These are phyloP conservation scores for Phalacrocorax aristotelis DNA, from an alignment of 2,113 vertebrate species.

Conservation along the genomic window DNA sequence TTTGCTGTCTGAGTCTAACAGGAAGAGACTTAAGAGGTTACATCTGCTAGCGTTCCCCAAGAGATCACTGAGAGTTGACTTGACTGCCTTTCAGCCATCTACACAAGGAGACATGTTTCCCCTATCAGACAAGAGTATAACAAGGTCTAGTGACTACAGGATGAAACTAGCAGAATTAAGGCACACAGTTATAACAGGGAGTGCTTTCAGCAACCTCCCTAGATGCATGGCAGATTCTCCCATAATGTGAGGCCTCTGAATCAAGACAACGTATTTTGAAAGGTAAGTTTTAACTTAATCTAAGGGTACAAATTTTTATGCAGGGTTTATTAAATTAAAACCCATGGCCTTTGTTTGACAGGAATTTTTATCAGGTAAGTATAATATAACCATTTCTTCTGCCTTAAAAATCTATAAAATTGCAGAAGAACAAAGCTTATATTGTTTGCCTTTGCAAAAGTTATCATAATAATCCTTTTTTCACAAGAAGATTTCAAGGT, in stretches of 20 bases:
- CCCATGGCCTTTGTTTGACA: not conserved
- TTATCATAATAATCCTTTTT: not conserved
- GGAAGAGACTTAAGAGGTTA: slow-evolving; percentile 64
- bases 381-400: not conserved
- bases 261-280: not conserved
- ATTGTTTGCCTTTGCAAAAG: not conserved
- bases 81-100: slow-evolving; percentile 19
- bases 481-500: not conserved
- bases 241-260: not conserved
- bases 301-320: not conserved
- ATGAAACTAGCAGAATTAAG: not conserved
- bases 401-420: not conserved
- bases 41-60: slow-evolving; percentile 44
- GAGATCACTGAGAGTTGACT: slow-evolving; percentile 10
- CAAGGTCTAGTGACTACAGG: not conserved
- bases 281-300: not conserved
- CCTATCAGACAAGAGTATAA: not conserved
- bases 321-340: not conserved
- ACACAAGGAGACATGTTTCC: not conserved
- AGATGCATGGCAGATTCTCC: not conserved
- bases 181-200: not conserved
- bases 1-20: slow-evolving; percentile 38
- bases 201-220: not conserved
- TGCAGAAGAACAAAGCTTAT: not conserved
- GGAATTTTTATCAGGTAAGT: not conserved